Evolutionary conservation across 1,140 invertebrate genomes (phyloP), one percentile per base, ranked within the genome.

Genomic region (Lepidurus couesii): DNA sequence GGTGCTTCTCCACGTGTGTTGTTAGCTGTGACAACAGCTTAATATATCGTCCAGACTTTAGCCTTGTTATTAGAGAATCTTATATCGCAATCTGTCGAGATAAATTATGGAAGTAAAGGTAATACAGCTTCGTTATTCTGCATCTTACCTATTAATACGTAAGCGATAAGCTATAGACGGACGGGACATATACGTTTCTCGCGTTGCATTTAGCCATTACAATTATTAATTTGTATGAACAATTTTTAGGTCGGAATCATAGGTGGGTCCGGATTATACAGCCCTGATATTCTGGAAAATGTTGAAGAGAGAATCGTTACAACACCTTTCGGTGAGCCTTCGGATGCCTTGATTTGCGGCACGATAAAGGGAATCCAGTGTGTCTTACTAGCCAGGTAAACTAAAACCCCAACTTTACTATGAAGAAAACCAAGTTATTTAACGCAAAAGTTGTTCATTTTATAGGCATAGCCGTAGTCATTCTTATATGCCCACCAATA

Each of bases 261-360:
- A 85, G 95, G 96, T 26, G 97, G 97, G 0, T 93, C 95, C 53
- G 97, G 97, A 0, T 87, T 98, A 26, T 93, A 96, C 82, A 90
- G 97, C 84, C 92, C 94, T 0, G 88, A 93, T 80, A 90, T 97
- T 77, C 87, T 98, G 74, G 88, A 92, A 84, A 88, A 92, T 81
- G 87, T 89, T 16, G 83, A 85, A 16, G 90, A 92, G 82, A 88
- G 88, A 73, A 80, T 82, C 44, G 87, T 95, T 0, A 86, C 86
- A 45, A 98, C 95, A 7, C 92, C 93, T 0, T 98, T 90, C 85
- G 96, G 97, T 9, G 83, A 89, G 77, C 95, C 96, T 0, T 97
- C 96, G 0, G 93, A 95, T 86, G 87, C 86, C 8, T 85, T 98
- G 1, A 89, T 95, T 45, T 86, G 89, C 82, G 95, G 95, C 7